Evolutionary conservation across 2,797 vertebrate species (phyloP), one percentile per base, ranked within the genome.

Genomic region (Aquila chrysaetos): DNA sequence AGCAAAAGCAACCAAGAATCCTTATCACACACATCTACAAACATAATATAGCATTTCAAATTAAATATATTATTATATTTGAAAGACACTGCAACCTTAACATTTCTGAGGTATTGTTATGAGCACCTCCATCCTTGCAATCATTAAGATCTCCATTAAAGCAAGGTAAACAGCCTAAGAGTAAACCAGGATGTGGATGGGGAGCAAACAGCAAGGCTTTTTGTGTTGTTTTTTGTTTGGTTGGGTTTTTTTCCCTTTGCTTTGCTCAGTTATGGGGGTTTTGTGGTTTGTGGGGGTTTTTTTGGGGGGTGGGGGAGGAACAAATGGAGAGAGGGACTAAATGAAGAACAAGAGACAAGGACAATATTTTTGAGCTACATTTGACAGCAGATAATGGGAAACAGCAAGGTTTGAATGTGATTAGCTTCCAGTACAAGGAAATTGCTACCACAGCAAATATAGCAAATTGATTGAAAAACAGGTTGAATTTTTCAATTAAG

Each of bases 401-500:
- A 88, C 60, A 87, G 67, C 91, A 83, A 90, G 31, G 48, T 65
- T 44, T 78, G 78, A 49, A 91, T 90, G 64, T 19, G 31, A 95
- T 92, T 90, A 92, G 70, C 35, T 69, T 76, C 70, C 57, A n/a
- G 43, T 65, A 91, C 20, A 59, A 86, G 63, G 27, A 94, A 92
- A 85, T 48, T 73, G 56, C 31, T 64, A 83, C 60, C n/a, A 70
- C n/a, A 87, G 61, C 53, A 93, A 78, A 93, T 91, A n/a, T 4
- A 89, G 72, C 12, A 96, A 75, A 94, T 56, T 59, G 63, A 61
- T 15, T 68, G 75, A 73, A 95, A 96, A 94, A 53, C 44, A 75
- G 81, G 49, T 44, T 59, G 46, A 24, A 73, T 75, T 95, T 93
- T 89, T 92, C 81, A 88, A 39, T 89, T 77, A 93, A 30, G 27